Base-by-base conservation (phyloP, 2,113 vertebrate species). In the Cynoglossus semilaevis region DNA sequence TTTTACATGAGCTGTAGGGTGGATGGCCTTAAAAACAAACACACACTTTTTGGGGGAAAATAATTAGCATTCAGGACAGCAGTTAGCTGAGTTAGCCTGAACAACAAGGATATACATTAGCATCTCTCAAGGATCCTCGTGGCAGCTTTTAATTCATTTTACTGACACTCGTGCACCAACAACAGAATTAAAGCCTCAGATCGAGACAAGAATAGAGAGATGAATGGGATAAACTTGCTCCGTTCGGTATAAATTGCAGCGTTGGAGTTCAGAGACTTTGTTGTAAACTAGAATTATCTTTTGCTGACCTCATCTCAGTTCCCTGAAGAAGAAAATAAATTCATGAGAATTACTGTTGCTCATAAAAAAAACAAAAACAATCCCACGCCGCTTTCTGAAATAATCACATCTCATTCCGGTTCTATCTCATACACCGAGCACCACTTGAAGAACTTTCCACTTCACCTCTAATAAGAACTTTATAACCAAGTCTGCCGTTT, bases 1-100 rank as follows among this genome's bases (percentile, higher is more conserved):
- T 79, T 52, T 77, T 77, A 44, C 16, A 74, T 80, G 51, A 78
- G 57, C 58, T 64, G 69, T 22, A 15, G 17, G 19, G 17, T 37
- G 15, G 10, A 51, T 56, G 69, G 52, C 71, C 64, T 72, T 72
- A 50, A 76, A 58, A 49, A 50, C 5, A 18, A 55, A 76, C 51
- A 29, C 22, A 29, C 22, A 29, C 6, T 29, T 29, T 29, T 2
- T 2, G 6, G 22, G 22, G 22, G 22, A 29, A 29, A 29, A 29
- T 4, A 29, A 29, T 29, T 6, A 29, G 22, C 22, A 29, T 56
- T 75, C 36, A 19, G 54, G 57, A 73, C 35, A 45, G 56, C 8
- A 13, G 56, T 42, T 53, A 36, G 49, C 68, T 67, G 74, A 63
- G 51, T 69, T 45, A 14, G 42, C 40, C 42, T 38, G 17, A 81